Evolutionary conservation across 2,888 invertebrate genomes (phyloP), one percentile per base, ranked within the genome.

Genomic region (Acholoe squamosa): DNA sequence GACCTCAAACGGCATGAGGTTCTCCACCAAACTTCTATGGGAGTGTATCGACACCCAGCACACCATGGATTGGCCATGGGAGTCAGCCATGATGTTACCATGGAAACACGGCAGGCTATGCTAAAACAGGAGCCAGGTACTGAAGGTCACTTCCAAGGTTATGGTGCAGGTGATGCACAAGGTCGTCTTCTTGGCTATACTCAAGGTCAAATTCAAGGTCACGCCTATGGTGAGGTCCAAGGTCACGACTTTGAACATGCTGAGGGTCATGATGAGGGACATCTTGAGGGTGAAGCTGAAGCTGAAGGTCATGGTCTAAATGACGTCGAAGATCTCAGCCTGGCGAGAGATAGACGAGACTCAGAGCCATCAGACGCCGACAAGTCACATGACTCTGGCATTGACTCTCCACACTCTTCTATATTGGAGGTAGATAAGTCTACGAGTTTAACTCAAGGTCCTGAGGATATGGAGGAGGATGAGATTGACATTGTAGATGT

Each of bases 1-100:
- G 90, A 90, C 61, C 84, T 90, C 25, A 54, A 80, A n/a, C 52
- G 90, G 10, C 90, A 90, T 43, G 52, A 54, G 19, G 33, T 90
- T 19, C 84, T 84, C 7, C 84, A 84, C 84, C 14, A 84, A 12
- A 7, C 84, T 12, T 7, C 31, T 33, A 10, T 33, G 7, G n/a
- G n/a, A n/a, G n/a, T n/a, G n/a, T n/a, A n/a, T n/a, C n/a, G n/a
- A n/a, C n/a, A n/a, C 28, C 31, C 77, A 77, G 10, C 12, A 22
- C 12, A n/a, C 7, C 77, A 12, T 12, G 33, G 14, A 7, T 12
- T 28, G 5, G 22, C 77, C 33, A 77, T 12, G 28, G 10, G n/a
- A n/a, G n/a, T n/a, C 77, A 5, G 7, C 28, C 7, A 14, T 10
- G 28, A 28, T 31, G 33, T 77, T 25, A 7, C 28, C 33, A 77